These are phyloP conservation scores for Serranus cabrilla DNA, from an alignment of 2,797 vertebrate species.

Conservation along the genomic window DNA sequence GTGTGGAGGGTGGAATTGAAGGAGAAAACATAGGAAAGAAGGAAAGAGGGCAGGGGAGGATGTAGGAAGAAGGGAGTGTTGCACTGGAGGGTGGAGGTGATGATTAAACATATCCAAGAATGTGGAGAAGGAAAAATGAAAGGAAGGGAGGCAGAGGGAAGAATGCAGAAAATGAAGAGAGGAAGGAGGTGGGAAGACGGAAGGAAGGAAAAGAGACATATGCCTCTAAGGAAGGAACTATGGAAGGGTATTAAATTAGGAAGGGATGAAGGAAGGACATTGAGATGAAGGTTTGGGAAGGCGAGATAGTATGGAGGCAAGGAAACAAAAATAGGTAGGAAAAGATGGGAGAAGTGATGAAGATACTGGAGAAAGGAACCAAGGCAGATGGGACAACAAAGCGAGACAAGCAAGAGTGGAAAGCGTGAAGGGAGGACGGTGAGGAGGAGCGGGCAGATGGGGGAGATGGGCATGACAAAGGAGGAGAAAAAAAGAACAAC, in stretches of 20 bases:
- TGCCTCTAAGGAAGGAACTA: not conserved
- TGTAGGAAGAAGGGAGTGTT: not conserved
- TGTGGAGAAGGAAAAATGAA: not conserved
- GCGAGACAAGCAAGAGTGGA: slow-evolving; percentile 8
- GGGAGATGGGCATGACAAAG: slow-evolving; percentile 2
- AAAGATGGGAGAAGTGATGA: not conserved
- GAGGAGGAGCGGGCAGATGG: slow-evolving; percentile 19
- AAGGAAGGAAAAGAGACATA: not conserved
- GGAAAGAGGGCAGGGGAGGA: slow-evolving; percentile 7
- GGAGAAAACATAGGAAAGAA: slow-evolving; percentile 19
- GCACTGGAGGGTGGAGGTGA: not conserved
- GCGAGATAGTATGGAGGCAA: not conserved
- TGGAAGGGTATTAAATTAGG: not conserved
- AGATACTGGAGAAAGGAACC: not conserved
- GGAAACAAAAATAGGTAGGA: not conserved
- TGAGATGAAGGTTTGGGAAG: not conserved
- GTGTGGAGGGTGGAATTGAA: slow-evolving; percentile 13
- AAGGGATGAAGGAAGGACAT: not conserved
- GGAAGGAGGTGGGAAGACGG: not conserved
- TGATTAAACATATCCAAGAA: slow-evolving; percentile 3
- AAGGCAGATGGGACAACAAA: slow-evolving; percentile 32
- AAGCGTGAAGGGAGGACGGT: slow-evolving; percentile 7
- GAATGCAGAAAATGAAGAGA: not conserved
- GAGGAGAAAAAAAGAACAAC: not conserved
- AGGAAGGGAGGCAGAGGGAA: not conserved